Base-by-base conservation (phyloP, 2,113 vertebrate genomes). In the Hydrochoerus hydrochaeris region DNA sequence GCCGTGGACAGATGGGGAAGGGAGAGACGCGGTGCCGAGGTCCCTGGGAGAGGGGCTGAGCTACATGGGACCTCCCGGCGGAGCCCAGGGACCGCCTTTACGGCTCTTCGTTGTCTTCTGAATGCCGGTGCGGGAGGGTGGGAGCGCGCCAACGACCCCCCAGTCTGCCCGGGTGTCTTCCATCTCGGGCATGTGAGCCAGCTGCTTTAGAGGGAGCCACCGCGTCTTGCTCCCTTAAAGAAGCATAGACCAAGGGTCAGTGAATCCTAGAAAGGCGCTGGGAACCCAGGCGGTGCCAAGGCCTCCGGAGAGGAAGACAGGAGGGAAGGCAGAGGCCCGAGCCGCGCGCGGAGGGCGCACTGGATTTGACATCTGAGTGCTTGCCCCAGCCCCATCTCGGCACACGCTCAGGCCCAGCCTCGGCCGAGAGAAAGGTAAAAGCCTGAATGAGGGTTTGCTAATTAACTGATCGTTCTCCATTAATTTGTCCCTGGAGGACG, bases 391-490 rank as follows among this genome's bases (percentile, higher is more conserved):
- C 97, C 82, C 11, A 32, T 52, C 77, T 75, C 20, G 85, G 49
- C 86, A 20, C 17, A 93, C 6, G 7, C 95, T 96, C 54, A 44
- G 78, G 52, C 84, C 77, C 86, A 88, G 94, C 86, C 89, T 71
- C 13, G 44, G 96, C 28, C 82, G 97, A 98, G 96, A 97, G 60
- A 90, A 97, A 97, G 98, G 97, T 98, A 97, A 97, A 98, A 97
- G 98, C 97, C 93, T 95, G 98, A 97, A 98, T 96, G 97, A 98
- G 98, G 98, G 98, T 98, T 98, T 99, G 98, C 98, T 99, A 99
- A 99, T 99, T 99, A 99, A 99, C 99, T 99, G 99, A 98, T 99
- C 98, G 98, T 98, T 98, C 98, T 99, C 98, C 98, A 99, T 99
- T 99, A 99, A 99, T 99, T 99, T 98, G 98, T 99, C 99, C 99